Conservation (phyloP, 2,888 invertebrate genomes). For the Monopis laevigella region DNA sequence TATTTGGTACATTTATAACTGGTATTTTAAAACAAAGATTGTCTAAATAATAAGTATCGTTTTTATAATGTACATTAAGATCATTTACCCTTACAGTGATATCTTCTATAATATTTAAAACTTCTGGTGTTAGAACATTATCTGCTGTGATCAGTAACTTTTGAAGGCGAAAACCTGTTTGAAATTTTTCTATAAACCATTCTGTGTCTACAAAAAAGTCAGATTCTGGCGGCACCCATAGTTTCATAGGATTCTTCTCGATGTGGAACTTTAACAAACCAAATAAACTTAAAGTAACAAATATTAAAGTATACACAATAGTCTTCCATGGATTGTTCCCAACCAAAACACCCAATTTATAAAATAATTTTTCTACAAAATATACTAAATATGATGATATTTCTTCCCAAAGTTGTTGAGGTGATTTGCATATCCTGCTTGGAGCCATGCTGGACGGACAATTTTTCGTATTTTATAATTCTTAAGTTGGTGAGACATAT, state of each 20-base stretch:
- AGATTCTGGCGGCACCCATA: slow-evolving; percentile 81
- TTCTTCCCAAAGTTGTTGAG: slow-evolving; percentile 52
- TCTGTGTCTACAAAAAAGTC: slow-evolving; percentile 75
- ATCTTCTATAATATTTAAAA: slow-evolving; percentile 60
- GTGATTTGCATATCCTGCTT: slow-evolving; percentile 35
- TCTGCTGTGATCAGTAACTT: slow-evolving; percentile 70
- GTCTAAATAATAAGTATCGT: slow-evolving; percentile 30
- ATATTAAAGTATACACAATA: slow-evolving; percentile 61
- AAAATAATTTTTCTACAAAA: slow-evolving; percentile 51
- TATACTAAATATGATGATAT: slow-evolving; percentile 48
- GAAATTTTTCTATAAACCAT: slow-evolving; percentile 75
- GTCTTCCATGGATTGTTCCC: slow-evolving; percentile 70
- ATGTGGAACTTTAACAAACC: slow-evolving; percentile 74
- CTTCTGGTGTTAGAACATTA: slow-evolving; percentile 71
- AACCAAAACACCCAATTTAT: slow-evolving; percentile 69
- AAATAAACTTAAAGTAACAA: slow-evolving; percentile 66
- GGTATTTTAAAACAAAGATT: slow-evolving; percentile 58
- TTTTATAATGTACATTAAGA: slow-evolving; percentile 33
- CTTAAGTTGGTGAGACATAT: no score
- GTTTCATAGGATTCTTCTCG: slow-evolving; percentile 78
- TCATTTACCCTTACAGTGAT: slow-evolving; percentile 59
- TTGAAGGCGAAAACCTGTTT: slow-evolving; percentile 71
- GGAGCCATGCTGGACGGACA: no score
- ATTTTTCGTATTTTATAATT: no score
- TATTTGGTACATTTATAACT: slow-evolving; percentile 21